Conservation (phyloP, 1,140 invertebrate species). For the Pachypsylla venusta region DNA sequence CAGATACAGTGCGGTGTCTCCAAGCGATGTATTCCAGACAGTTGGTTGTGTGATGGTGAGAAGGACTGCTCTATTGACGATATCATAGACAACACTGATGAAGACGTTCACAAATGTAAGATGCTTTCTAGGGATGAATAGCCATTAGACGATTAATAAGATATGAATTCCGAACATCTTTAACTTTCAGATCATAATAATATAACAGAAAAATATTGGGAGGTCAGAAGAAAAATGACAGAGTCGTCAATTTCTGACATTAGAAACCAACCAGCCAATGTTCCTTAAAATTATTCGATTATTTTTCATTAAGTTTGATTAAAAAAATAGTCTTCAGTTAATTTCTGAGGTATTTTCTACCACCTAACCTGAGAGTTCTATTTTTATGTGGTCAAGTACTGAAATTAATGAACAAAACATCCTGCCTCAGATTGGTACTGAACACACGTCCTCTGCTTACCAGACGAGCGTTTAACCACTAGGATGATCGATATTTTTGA, state of each 20-base stretch:
- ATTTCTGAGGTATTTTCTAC: no score
- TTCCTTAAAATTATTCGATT: no score
- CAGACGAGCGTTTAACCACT: no score
- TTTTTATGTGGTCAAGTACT: no score
- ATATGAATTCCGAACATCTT: background rate
- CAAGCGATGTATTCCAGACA: slow-evolving; percentile 53
- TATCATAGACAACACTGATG: slow-evolving; percentile 38
- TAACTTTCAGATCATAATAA: background rate
- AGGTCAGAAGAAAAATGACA: background rate
- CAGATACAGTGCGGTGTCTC: slow-evolving; percentile 47
- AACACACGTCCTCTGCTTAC: no score
- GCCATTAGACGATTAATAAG: background rate
- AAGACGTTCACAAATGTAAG: slow-evolving; percentile 39
- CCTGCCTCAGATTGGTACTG: no score
- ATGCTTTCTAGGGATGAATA: slow-evolving; percentile 11
- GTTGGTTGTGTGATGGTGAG: slow-evolving; percentile 63
- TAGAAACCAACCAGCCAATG: no score
- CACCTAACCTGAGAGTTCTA: no score
- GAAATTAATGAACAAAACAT: no score
- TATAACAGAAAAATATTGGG: no score
- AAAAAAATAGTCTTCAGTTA: no score
- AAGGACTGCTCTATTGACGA: slow-evolving; percentile 48
- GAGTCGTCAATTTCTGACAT: background rate
- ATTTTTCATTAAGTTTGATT: background rate
- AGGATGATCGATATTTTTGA: no score